Base-by-base conservation (phyloP, 2,797 vertebrate species). In the Harpagifer antarcticus region DNA sequence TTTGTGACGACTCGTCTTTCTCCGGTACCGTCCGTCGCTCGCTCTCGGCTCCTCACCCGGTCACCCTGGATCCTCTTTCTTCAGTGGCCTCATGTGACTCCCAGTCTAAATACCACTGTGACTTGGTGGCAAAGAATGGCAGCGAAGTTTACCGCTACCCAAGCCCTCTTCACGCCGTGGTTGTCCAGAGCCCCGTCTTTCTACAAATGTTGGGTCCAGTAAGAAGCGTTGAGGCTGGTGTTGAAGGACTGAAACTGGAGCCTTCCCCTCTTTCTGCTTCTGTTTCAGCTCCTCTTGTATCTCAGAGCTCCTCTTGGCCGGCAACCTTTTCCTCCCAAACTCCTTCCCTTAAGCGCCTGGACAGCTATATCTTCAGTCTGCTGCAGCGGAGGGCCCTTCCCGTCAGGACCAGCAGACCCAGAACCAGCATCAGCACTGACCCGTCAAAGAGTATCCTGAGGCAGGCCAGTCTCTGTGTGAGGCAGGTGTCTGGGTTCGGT, bases 341-440 rank as follows among this genome's bases (percentile, higher is more conserved):
- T 27, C 78, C 91, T 0, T 71, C 94, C 72, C 92, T 81, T 73
- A 97, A 95, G 90, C 96, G 93, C 58, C 92, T 97, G 90, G 97
- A 98, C 0, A 92, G 93, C 69, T 99, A 98, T 90, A 99, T 99
- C 84, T 90, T 95, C 65, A 91, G 95, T 70, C 94, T 99, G 52
- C 93, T 99, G 68, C 97, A 98, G 94, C 96, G 94, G 67, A 95
- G 95, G 88, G 93, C 92, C 17, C 96, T 95, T 10, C 96, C 96
- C 0, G 79, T 97, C 76, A 95, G 97, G 93, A 95, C 96, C 92
- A 96, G 95, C 93, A 96, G 96, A 84, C 97, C 97, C 19, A 92
- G 97, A 82, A 99, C 98, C 3, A 98, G 96, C 69, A 95, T 99
- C 86, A 98, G 94, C 2, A 93, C 95, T 0, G 98, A 99, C 55